These are phyloP conservation scores for Diarsia dahlii DNA, from an alignment of 2,888 invertebrate genomes.

Conservation along the genomic window DNA sequence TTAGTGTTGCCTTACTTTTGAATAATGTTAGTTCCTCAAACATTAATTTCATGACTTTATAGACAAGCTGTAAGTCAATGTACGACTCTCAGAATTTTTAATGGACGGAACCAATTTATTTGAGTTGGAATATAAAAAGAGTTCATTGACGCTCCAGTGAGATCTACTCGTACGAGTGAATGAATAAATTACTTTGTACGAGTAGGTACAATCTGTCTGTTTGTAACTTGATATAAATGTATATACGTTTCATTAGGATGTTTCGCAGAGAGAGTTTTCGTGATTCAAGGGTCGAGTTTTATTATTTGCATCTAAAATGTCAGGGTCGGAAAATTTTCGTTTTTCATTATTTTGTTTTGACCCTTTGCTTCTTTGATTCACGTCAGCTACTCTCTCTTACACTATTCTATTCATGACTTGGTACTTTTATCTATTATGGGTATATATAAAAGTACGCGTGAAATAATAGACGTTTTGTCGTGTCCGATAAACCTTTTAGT, in stretches of 20 bases:
- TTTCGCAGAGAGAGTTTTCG: background rate
- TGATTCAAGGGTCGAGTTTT: background rate
- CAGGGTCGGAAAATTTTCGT: background rate
- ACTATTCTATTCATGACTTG: background rate
- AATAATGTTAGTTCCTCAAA: no score
- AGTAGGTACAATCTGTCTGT: slow-evolving; percentile 29
- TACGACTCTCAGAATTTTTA: slow-evolving; percentile 36
- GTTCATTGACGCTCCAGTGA: slow-evolving; percentile 55
- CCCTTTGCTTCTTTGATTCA: background rate
- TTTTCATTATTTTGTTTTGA: background rate
- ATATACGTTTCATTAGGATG: slow-evolving; percentile 1
- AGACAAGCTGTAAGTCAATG: slow-evolving; percentile 36
- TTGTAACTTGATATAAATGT: slow-evolving; percentile 2
- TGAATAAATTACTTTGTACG: slow-evolving; percentile 57
- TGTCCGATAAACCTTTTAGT: slow-evolving; percentile 19
- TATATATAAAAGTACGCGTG: background rate
- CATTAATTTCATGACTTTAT: no score
- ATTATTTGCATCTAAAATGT: background rate
- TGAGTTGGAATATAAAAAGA: slow-evolving; percentile 49
- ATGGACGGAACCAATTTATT: slow-evolving; percentile 53
- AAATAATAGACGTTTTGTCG: background rate
- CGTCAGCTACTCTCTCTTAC: background rate
- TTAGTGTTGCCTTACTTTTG: no score
- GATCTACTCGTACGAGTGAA: slow-evolving; percentile 24
- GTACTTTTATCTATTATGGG: background rate